Conservation (phyloP, 2,113 vertebrate species). For the Poeciliopsis prolifica region DNA sequence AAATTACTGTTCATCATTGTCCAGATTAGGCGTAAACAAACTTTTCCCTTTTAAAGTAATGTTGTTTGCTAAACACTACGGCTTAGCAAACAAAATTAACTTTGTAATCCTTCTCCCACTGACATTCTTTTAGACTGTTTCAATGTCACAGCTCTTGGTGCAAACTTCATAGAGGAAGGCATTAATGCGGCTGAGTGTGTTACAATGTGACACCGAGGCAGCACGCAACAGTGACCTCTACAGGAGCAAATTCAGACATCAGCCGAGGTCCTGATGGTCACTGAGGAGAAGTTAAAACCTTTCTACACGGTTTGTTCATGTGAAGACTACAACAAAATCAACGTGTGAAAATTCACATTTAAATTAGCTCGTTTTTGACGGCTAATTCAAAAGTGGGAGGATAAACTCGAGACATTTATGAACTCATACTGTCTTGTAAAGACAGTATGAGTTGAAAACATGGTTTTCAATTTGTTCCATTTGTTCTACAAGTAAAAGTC, state of each 20-base stretch:
- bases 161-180: conserved; percentile 31
- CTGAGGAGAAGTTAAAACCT: not conserved
- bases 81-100: conserved; percentile 61
- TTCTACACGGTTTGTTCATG: not conserved
- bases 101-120: conserved; percentile 63
- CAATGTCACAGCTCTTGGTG: conserved; percentile 61
- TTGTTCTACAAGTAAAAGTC: not conserved
- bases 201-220: conserved; percentile 40
- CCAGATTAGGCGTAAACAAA: conserved; percentile 63
- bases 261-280: conserved; percentile 5
- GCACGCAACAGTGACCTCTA: conserved; percentile 83
- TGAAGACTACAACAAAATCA: not conserved
- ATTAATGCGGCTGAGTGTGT: conserved; percentile 25
- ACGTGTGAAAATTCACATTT: not conserved
- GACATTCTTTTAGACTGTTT: conserved; percentile 39
- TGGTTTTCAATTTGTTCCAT: not conserved
- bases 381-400: too few species aligned
- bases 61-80: conserved; percentile 51
- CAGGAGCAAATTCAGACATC: conserved; percentile 68
- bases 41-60: conserved; percentile 46
- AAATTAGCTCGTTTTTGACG: not conserved
- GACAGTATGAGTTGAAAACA: too few species aligned
- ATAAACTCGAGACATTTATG: too few species aligned
- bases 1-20: conserved; percentile 53
- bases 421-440: too few species aligned